Conservation (phyloP, 23 tunicate genomes). For the Ascidia mentula region DNA sequence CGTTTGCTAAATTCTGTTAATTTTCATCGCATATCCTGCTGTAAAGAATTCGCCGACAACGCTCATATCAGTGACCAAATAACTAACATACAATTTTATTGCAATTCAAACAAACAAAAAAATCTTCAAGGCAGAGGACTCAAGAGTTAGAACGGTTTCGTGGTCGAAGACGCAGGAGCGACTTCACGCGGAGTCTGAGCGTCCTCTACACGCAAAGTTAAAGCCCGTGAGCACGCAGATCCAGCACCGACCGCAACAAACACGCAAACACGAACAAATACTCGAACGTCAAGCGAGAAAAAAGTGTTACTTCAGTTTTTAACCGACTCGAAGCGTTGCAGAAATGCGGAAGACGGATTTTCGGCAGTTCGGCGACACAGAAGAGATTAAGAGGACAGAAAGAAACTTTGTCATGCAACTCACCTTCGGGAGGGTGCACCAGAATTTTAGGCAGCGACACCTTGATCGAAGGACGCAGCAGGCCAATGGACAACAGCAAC, state of each 20-base stretch:
- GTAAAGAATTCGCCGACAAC: too few species aligned
- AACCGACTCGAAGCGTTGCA: neutral
- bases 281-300: neutral
- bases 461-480: neutral
- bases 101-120: neutral
- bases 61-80: too few species aligned
- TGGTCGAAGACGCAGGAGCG: neutral
- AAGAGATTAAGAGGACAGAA: neutral
- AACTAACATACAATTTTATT: neutral
- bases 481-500: constrained; percentile 5
- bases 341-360: neutral
- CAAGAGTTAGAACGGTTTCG: neutral
- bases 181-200: neutral
- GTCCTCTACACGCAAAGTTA: constrained; percentile 4
- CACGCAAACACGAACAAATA: neutral
- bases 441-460: neutral
- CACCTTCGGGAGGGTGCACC: neutral
- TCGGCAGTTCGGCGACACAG: neutral
- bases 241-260: neutral
- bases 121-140: neutral
- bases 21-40: too few species aligned
- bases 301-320: neutral
- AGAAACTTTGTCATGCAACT: too few species aligned
- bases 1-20: too few species aligned
- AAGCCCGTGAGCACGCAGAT: neutral